Conservation (phyloP, 2,797 vertebrate genomes). For the Aldrovandia affinis region DNA sequence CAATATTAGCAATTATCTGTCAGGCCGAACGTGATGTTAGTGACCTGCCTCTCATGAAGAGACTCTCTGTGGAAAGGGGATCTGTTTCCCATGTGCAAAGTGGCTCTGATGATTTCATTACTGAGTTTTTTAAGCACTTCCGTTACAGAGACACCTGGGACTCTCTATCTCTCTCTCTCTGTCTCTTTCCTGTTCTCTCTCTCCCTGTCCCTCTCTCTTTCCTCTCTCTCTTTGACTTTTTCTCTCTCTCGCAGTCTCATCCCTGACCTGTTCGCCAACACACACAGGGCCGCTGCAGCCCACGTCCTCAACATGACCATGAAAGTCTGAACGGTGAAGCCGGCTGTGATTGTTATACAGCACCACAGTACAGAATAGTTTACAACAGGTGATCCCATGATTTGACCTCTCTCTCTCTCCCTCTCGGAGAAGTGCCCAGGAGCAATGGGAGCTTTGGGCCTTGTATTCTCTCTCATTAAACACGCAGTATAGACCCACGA, state of each 20-base stretch:
- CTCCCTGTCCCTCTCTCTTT: background rate
- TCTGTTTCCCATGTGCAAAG: constrained; percentile 68
- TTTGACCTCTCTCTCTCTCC: background rate
- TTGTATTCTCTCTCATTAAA: constrained; percentile 15
- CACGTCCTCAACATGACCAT: background rate
- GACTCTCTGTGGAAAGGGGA: constrained; percentile 78
- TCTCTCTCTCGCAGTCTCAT: background rate
- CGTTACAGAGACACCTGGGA: constrained; percentile 71
- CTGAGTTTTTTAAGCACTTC: constrained; percentile 48
- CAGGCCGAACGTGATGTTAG: constrained; percentile 71
- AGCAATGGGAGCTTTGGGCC: background rate
- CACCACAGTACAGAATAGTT: background rate
- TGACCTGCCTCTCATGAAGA: constrained; percentile 76
- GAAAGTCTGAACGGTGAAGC: background rate
- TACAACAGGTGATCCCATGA: background rate
- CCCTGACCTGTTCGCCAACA: background rate
- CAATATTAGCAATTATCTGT: constrained; percentile 82
- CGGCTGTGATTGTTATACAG: background rate
- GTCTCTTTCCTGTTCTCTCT: constrained; percentile 19
- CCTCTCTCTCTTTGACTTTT: constrained; percentile 40
- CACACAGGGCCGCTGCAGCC: background rate
- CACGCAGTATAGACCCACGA: background rate
- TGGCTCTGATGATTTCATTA: constrained; percentile 76
- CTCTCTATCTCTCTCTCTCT: constrained; percentile 43
- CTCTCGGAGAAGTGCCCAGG: background rate